A percentile compares a stretch with the other conserved stretches of the same genome.
phyloP scores from a whole-genome alignment of 2,888 invertebrate species.

The Mimas tiliae region DNA sequence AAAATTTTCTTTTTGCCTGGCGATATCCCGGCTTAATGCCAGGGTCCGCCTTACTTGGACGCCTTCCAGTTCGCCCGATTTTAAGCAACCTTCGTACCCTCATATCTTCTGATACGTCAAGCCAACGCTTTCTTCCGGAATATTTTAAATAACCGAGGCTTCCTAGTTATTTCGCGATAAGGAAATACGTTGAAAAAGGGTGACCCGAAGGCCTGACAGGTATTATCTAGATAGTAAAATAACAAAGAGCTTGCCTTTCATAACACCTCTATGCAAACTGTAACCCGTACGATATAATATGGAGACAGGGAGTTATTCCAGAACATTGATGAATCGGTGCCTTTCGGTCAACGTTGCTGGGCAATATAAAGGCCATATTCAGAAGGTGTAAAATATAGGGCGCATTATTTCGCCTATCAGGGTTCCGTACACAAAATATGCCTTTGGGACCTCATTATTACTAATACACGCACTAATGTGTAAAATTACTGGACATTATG shows the following conservation, averaged over 20 bases:
- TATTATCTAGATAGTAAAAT: background rate
- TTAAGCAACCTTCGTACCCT: background rate
- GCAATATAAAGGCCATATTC: background rate
- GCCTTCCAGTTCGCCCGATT: too few relatives aligned
- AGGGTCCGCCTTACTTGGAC: too few relatives aligned
- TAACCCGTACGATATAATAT: background rate
- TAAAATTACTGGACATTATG: too few relatives aligned
- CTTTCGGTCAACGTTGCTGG: background rate
- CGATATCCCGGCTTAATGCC: too few relatives aligned
- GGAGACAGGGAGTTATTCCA: background rate
- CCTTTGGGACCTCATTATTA: too few relatives aligned
- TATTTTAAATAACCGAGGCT: background rate
- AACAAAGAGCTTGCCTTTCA: constrained; percentile 5
- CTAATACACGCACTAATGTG: too few relatives aligned
- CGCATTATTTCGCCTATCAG: too few relatives aligned
- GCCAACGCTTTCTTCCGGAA: too few relatives aligned
- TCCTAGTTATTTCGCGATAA: background rate
- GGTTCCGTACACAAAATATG: too few relatives aligned
- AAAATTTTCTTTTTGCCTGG: too few relatives aligned
- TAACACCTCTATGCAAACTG: background rate
- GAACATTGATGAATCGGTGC: background rate
- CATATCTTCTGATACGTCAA: too few relatives aligned
- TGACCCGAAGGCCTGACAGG: background rate
- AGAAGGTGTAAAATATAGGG: background rate
- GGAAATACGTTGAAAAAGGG: background rate